Conservation (phyloP, 2,113 vertebrate genomes). For the Megaptera novaeangliae region DNA sequence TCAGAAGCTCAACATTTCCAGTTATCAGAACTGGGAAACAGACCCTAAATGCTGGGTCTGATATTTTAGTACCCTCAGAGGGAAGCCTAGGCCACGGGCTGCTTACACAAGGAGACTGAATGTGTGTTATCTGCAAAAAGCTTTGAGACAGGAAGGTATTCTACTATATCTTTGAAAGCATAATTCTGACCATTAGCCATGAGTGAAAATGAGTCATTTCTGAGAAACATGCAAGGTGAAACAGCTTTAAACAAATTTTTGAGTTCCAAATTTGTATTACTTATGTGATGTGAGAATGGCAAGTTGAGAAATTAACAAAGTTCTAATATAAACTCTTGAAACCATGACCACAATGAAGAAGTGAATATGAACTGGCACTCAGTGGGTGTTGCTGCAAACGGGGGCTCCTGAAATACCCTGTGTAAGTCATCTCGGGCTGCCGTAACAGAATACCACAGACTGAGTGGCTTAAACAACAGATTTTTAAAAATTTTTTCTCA, state of each 20-base stretch:
- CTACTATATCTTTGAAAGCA: not conserved
- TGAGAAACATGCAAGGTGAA: not conserved
- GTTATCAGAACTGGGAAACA: not conserved
- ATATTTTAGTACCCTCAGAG: not conserved
- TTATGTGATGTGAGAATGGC: not conserved
- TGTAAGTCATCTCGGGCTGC: not conserved
- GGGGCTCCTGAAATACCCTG: not conserved
- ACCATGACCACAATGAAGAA: not conserved
- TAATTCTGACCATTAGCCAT: not conserved
- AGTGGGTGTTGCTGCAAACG: not conserved
- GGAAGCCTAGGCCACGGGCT: not conserved
- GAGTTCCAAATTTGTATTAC: not conserved
- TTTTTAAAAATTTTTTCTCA: not conserved
- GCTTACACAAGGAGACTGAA: not conserved
- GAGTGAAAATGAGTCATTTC: not conserved
- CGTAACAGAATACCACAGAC: not conserved
- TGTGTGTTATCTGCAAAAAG: not conserved
- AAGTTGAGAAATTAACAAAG: not conserved
- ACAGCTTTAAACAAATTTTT: not conserved
- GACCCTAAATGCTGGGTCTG: not conserved
- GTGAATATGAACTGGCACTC: not conserved
- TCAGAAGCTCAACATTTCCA: not conserved
- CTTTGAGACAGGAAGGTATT: not conserved
- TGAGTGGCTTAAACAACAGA: not conserved
- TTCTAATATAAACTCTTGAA: not conserved